Evolutionary conservation across 2,113 vertebrate species (phyloP), one percentile per base, ranked within the genome.

Genomic region (Microcebus murinus): DNA sequence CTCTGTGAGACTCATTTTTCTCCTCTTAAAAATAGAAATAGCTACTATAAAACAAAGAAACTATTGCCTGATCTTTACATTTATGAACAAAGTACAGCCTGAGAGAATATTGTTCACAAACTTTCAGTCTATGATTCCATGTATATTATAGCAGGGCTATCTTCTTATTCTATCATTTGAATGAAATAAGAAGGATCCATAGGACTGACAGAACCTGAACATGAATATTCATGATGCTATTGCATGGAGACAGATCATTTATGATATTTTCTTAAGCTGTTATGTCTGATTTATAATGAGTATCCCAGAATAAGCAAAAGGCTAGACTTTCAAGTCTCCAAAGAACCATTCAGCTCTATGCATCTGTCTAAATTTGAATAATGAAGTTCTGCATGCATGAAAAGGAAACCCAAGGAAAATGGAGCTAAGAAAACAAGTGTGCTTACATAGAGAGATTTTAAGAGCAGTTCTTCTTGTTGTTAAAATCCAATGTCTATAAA

Each of bases 241-340:
- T 91, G 59, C 87, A 70, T 92, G 27, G 36, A 95, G 55, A 97
- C 84, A 90, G 83, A 94, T 29, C 74, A 98, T 96, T 97, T 96
- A 87, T 63, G 95, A 79, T 97, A 93, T 96, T 98, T 96, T 96
- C 83, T 96, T 96, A 95, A 94, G 95, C 65, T 96, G 74, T 95
- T 97, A 92, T 97, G 84, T 97, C 74, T 98, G 95, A 23, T 84
- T 97, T 94, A 95, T 97, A 96, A 97, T 97, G 65, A 97, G 29
- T 84, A 97, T 94, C 87, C 70, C 59, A 92, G 96, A 94, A 97
- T 96, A 97, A 95, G 94, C 57, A 96, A 97, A 96, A 70, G 79
- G 59, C 73, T 96, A 95, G 87, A 92, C 73, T 87, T 95, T 86
- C 34, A 96, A 92, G 45, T 97, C 96, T 96, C 92, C 84, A 91